These are phyloP conservation scores for Eurosta solidaginis DNA, from an alignment of 1,140 invertebrate genomes.

Conservation along the genomic window DNA sequence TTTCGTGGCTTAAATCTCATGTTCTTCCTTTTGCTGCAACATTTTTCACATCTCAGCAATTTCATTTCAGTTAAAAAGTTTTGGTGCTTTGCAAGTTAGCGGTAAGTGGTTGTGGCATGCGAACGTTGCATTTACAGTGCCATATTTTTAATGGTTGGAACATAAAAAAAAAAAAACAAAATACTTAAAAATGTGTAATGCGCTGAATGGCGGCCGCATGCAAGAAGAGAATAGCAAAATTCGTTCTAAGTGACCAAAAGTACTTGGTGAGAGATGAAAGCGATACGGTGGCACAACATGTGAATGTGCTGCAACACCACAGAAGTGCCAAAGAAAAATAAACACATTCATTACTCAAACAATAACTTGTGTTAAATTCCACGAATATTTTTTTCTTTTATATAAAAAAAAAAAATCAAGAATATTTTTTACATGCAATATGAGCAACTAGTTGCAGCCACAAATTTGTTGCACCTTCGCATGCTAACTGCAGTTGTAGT, in stretches of 20 bases:
- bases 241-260: background rate
- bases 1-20: background rate
- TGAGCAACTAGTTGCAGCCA: background rate
- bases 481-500: background rate
- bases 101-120: conserved; percentile 3
- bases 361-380: background rate
- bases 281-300: background rate
- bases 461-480: conserved; percentile 12
- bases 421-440: background rate
- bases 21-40: background rate
- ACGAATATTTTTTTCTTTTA: background rate
- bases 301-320: background rate
- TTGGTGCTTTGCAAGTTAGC: conserved; percentile 20
- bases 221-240: background rate
- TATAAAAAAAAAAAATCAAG: background rate
- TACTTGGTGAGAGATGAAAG: background rate
- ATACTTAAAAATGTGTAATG: too few relatives aligned
- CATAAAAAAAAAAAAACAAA: conserved; percentile 3
- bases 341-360: background rate
- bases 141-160: background rate
- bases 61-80: conserved; percentile 8
- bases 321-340: background rate
- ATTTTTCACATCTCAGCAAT: background rate
- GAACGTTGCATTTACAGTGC: background rate
- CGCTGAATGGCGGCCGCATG: conserved; percentile 1